A percentile compares a stretch with the other conserved stretches of the same genome.
phyloP scores from a whole-genome alignment of 2,113 vertebrate genomes.

The Anhinga anhinga region DNA sequence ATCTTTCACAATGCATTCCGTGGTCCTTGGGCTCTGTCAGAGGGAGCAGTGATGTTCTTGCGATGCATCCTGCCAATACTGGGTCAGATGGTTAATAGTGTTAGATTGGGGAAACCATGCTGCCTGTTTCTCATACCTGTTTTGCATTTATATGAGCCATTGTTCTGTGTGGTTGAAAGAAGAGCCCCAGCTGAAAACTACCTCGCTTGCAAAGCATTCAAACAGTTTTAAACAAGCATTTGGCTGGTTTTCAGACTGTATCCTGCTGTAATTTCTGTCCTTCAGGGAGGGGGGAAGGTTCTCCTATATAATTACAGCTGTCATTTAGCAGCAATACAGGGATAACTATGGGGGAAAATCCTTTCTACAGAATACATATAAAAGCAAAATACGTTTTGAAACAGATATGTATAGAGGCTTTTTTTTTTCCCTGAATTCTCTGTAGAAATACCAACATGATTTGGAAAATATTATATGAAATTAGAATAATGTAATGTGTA shows the following conservation, averaged over 20 bases:
- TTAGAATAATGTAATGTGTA: neutral
- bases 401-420: neutral
- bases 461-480: slow-evolving; percentile 9
- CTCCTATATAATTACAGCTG: neutral
- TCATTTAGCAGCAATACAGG: neutral
- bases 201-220: slow-evolving; percentile 1
- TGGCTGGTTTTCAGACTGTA: slow-evolving; percentile 15
- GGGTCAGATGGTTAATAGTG: slow-evolving; percentile 63
- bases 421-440: neutral
- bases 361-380: neutral
- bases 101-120: slow-evolving; percentile 39
- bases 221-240: slow-evolving; percentile 3
- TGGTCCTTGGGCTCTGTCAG: neutral
- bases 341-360: neutral
- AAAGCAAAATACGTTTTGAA: slow-evolving; percentile 1
- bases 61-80: slow-evolving; percentile 33
- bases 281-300: neutral
- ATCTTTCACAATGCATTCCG: neutral
- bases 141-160: slow-evolving; percentile 71
- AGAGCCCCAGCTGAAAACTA: slow-evolving; percentile 48
- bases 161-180: slow-evolving; percentile 29
- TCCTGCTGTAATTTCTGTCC: slow-evolving; percentile 9
- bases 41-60: neutral
- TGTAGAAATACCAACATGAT: neutral
- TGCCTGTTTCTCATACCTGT: slow-evolving; percentile 16